These are phyloP conservation scores for Pararge aegeria DNA, from an alignment of 1,140 invertebrate species.

Conservation along the genomic window DNA sequence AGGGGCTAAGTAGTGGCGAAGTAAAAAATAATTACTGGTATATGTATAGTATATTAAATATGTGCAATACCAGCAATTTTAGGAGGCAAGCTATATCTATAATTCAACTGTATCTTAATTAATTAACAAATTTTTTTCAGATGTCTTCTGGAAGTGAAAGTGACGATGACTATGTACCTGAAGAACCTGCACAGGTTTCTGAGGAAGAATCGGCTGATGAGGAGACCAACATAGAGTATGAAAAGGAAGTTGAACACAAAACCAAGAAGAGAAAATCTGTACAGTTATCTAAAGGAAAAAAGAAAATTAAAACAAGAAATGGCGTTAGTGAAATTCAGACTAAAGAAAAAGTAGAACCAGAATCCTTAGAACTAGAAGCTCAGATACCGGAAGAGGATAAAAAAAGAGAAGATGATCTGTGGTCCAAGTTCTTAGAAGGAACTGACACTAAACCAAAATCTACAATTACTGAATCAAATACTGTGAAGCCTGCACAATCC, in stretches of 20 bases:
- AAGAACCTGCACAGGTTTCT: conserved; percentile 61
- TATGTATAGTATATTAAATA: no score
- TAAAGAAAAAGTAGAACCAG: conserved; percentile 26
- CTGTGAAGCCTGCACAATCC: conserved; percentile 15
- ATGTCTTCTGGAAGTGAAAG: conserved; percentile 78
- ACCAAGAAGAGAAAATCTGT: conserved; percentile 54
- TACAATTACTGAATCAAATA: conserved; percentile 36
- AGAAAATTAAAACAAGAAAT: conserved; percentile 60
- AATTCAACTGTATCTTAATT: not conserved
- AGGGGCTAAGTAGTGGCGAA: no score
- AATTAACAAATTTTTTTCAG: conserved; percentile 39
- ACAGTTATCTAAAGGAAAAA: conserved; percentile 44
- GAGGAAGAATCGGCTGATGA: conserved; percentile 74
- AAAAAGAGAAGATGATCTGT: conserved; percentile 85
- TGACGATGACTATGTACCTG: conserved; percentile 77
- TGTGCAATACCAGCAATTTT: no score
- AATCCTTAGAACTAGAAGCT: conserved; percentile 40
- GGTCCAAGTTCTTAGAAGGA: conserved; percentile 88
- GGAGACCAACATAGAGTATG: conserved; percentile 68
- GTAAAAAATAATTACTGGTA: no score
- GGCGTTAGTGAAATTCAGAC: conserved; percentile 40
- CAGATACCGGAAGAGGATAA: conserved; percentile 82
- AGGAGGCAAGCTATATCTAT: no score
- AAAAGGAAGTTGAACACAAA: conserved; percentile 59
- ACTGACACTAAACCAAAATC: conserved; percentile 80